A percentile compares a stretch with the other conserved stretches of the same genome.
phyloP scores from a whole-genome alignment of 2,113 vertebrate species.

The Lanius collurio region DNA sequence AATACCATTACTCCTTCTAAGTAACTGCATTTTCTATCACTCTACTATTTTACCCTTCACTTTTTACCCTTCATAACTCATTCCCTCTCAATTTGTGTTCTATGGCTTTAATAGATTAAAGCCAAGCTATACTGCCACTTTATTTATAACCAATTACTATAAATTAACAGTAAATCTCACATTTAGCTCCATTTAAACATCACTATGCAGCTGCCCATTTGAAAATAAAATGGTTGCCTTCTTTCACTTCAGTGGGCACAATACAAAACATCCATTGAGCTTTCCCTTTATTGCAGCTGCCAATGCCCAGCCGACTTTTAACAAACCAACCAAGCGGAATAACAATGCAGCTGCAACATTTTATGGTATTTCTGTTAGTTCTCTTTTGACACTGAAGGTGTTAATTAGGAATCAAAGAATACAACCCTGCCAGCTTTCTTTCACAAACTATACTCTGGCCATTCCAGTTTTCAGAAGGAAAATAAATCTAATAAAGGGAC shows the following conservation, averaged over 20 bases:
- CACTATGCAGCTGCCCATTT: conserved; percentile 83
- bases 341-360: conserved; percentile 88
- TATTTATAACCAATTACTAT: conserved; percentile 81
- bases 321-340: conserved; percentile 86
- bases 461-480: conserved; percentile 78
- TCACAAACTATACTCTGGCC: conserved; percentile 75
- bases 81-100: conserved; percentile 26
- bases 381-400: conserved; percentile 81
- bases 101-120: conserved; percentile 43
- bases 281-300: conserved; percentile 80
- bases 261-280: conserved; percentile 87
- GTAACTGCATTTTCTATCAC: conserved; percentile 19
- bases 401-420: conserved; percentile 88
- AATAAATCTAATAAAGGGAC: conserved; percentile 85
- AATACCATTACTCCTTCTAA: conserved; percentile 31
- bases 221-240: conserved; percentile 87
- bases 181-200: conserved; percentile 83
- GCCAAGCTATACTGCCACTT: conserved; percentile 58
- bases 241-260: conserved; percentile 81
- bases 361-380: conserved; percentile 81
- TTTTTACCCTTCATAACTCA: conserved; percentile 28
- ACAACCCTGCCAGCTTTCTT: conserved; percentile 79
- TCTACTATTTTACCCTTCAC: not conserved
- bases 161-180: conserved; percentile 84
- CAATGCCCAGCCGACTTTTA: conserved; percentile 84